phyloP scores from a whole-genome alignment of 37 sponge, comb jelly and placozoan species.

The Axinella damicornis region DNA sequence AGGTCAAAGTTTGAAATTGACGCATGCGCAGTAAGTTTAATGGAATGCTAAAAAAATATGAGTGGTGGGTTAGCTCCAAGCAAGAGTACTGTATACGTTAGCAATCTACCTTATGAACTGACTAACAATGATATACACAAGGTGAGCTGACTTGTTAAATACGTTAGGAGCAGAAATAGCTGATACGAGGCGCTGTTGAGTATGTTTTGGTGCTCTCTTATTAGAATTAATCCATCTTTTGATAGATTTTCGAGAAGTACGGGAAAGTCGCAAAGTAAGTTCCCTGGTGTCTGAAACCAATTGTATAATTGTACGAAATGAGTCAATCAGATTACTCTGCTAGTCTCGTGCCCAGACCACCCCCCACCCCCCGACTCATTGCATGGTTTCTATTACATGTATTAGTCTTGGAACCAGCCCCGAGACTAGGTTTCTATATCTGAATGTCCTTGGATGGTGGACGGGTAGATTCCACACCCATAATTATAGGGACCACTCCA shows the following conservation, averaged over 20 bases:
- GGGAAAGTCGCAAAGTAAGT: conserved; percentile 87
- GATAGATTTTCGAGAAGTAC: conserved; percentile 88
- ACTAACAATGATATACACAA: conserved; percentile 95
- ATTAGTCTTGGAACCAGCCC: too few species aligned
- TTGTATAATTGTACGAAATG: too few species aligned
- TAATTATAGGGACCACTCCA: too few species aligned
- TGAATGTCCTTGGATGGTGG: too few species aligned
- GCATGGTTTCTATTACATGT: too few species aligned
- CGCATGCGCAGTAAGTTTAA: conserved; percentile 1
- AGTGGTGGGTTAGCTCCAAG: conserved; percentile 97
- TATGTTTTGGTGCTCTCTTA: conserved; percentile 8
- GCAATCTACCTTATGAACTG: conserved; percentile 89
- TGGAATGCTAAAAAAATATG: conserved; percentile 62
- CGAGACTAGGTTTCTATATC: too few species aligned
- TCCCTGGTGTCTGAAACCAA: background rate
- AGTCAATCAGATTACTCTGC: too few species aligned
- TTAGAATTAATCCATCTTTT: background rate
- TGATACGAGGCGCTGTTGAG: too few species aligned
- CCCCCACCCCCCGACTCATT: too few species aligned
- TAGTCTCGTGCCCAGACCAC: too few species aligned
- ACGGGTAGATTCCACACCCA: too few species aligned
- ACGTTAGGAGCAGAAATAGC: background rate
- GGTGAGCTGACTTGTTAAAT: conserved; percentile 32
- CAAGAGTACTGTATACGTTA: conserved; percentile 91
- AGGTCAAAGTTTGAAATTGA: background rate